Evolutionary conservation across 2,888 invertebrate genomes (phyloP), one percentile per base, ranked within the genome.

Genomic region (Amphimallon solstitiale): DNA sequence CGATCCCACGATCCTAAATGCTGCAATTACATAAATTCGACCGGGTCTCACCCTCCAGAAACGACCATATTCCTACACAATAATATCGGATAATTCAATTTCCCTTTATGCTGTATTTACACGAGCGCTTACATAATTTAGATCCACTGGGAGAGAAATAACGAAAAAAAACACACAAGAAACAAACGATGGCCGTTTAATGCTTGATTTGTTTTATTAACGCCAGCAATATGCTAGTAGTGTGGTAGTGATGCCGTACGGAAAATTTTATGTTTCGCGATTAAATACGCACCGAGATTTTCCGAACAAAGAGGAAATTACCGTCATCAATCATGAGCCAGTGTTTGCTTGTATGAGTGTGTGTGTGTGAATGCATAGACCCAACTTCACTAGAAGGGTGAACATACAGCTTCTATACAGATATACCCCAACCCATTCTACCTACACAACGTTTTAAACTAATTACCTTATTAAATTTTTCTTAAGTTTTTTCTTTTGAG

Each of bases 281-380:
- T 29, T 29, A 29, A 29, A 29, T 29, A 29, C 29, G 29, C 43
- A 43, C 38, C 15, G 43, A 45, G 35, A 35, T 59, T 43, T 59
- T 34, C 34, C 43, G 43, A 43, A 59, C 56, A 45, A 59, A 59
- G 43, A 23, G 56, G 56, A 59, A 59, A 59, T 59, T 43, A 59
- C 56, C 43, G 15, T 43, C 56, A 59, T 59, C 56, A 59, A 43
- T 59, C 56, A 59, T 43, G 19, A 5, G 29, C 6, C 29, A 9
- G 29, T 29, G 29, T 1, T 5, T 29, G 29, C 3, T 5, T 29
- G 5, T 29, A 9, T 29, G 29, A 7, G 29, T 9, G 29, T 29
- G 2, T 3, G 29, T 23, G 5, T 9, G 6, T 5, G 5, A 7
- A 29, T 29, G 9, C 29, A 29, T 29, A 29, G 5, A 29, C 29